Conservation (phyloP, 2,113 vertebrate genomes). For the Danionella cerebrum region DNA sequence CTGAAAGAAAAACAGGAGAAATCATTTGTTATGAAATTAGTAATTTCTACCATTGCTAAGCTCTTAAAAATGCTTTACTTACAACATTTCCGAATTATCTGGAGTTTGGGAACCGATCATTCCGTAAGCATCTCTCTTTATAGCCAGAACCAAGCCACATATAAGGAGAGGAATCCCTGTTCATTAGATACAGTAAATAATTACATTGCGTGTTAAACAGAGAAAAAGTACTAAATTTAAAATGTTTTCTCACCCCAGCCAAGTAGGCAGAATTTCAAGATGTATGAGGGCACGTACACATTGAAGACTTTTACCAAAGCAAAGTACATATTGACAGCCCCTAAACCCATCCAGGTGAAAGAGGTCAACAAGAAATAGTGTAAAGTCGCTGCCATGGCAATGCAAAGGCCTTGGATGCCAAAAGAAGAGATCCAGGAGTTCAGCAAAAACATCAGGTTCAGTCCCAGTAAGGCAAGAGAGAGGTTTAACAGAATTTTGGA, state of each 20-base stretch:
- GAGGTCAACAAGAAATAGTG: conserved; percentile 84
- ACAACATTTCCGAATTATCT: conserved; percentile 56
- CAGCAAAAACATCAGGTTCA: conserved; percentile 76
- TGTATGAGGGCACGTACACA: conserved; percentile 77
- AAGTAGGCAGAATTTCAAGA: conserved; percentile 76
- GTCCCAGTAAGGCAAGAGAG: conserved; percentile 69
- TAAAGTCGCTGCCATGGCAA: conserved; percentile 56
- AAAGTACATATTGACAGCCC: conserved; percentile 83
- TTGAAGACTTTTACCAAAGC: conserved; percentile 87
- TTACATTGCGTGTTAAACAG: not conserved
- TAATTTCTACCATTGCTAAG: no score
- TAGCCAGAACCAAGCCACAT: conserved; percentile 62
- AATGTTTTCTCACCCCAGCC: conserved; percentile 79
- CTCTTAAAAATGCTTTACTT: not conserved
- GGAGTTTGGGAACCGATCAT: conserved; percentile 23
- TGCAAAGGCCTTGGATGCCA: conserved; percentile 60
- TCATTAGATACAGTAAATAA: not conserved
- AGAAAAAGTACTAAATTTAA: not conserved
- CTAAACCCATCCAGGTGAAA: conserved; percentile 86
- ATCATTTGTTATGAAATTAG: no score
- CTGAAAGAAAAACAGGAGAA: conserved; percentile 49
- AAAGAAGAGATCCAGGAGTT: conserved; percentile 78
- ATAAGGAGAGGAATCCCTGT: conserved; percentile 76
- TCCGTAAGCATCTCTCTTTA: conserved; percentile 72
- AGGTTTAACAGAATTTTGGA: conserved; percentile 86